These are phyloP conservation scores for Leptopilina boulardi DNA, from an alignment of 1,140 invertebrate genomes.

Conservation along the genomic window DNA sequence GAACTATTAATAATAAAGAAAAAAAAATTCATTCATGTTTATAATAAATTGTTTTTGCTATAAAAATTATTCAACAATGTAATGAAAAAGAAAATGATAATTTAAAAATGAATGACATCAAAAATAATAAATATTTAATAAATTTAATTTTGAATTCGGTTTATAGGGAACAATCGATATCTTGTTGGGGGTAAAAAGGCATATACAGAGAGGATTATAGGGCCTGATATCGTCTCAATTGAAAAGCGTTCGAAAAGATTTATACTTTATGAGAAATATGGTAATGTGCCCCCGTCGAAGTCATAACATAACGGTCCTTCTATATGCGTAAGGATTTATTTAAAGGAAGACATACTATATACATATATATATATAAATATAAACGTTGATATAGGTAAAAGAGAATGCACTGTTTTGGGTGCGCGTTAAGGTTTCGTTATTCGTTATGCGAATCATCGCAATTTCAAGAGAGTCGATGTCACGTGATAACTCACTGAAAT, in stretches of 20 bases:
- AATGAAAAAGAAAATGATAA: no score
- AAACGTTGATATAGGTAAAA: neutral
- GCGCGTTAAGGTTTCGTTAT: slow-evolving; percentile 24
- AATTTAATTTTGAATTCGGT: neutral
- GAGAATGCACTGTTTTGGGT: neutral
- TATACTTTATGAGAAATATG: slow-evolving; percentile 34
- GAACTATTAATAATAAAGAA: no score
- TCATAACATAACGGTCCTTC: slow-evolving; percentile 28
- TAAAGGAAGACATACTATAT: neutral
- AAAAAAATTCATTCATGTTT: no score
- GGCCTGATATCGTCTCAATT: neutral
- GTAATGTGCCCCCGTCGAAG: slow-evolving; percentile 3
- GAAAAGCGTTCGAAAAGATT: slow-evolving; percentile 31
- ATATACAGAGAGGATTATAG: slow-evolving; percentile 2
- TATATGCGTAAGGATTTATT: slow-evolving; percentile 23
- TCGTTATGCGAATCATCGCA: slow-evolving; percentile 9
- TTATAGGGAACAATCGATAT: slow-evolving; percentile 17
- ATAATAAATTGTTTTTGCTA: no score
- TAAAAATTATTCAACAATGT: no score
- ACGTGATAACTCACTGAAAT: slow-evolving; percentile 6
- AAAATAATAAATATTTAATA: neutral
- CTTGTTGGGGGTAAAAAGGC: neutral
- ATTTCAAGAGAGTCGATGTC: slow-evolving; percentile 1
- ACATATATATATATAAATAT: neutral
- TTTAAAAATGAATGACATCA: no score